These are phyloP conservation scores for Pelvicachromis taeniatus DNA, from an alignment of 2,113 vertebrate genomes.

Conservation along the genomic window DNA sequence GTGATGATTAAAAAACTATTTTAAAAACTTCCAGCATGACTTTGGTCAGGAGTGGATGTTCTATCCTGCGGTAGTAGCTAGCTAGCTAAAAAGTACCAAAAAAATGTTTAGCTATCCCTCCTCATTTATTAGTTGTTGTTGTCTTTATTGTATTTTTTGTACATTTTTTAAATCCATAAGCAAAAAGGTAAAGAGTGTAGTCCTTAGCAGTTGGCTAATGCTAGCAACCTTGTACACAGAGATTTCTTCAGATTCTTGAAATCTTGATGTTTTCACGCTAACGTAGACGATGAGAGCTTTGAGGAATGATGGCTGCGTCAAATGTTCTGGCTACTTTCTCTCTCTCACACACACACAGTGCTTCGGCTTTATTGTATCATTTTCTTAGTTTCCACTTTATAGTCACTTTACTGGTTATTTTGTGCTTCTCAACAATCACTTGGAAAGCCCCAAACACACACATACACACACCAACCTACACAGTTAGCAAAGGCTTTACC, in stretches of 20 bases:
- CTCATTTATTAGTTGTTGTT: neutral
- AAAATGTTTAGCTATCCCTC: neutral
- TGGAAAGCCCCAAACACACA: neutral
- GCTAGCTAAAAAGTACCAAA: neutral
- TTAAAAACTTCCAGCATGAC: no score
- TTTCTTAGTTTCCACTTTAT: neutral
- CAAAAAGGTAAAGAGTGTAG: no score
- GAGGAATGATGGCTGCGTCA: neutral
- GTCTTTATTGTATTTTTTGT: no score
- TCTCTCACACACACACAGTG: neutral
- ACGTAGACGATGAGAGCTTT: neutral
- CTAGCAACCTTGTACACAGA: neutral
- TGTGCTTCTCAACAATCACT: neutral
- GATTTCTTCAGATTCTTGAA: neutral
- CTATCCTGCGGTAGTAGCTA: neutral
- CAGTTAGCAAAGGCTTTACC: neutral
- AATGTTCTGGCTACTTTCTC: neutral
- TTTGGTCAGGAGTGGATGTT: neutral
- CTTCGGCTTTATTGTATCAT: neutral
- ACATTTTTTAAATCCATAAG: no score
- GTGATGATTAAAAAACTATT: no score
- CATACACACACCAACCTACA: neutral
- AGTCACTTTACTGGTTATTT: neutral
- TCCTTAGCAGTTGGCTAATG: no score
- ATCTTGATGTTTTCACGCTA: neutral